A percentile compares a stretch with the other conserved stretches of the same genome.
Conservation (phyloP, 2,113 vertebrate genomes). For the Hemibagrus wyckioides region DNA sequence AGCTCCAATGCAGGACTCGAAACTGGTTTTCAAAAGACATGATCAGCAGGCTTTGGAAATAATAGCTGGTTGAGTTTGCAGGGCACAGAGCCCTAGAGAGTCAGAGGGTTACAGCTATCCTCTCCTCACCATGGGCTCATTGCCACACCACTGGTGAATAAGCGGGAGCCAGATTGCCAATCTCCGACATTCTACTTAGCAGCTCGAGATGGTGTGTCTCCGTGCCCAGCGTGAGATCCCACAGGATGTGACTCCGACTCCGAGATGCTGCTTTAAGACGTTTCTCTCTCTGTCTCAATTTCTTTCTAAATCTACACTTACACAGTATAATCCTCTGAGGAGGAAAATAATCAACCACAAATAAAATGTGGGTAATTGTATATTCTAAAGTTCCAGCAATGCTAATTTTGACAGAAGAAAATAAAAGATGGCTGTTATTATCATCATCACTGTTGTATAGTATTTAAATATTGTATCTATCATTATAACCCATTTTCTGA, state of each 20-base stretch:
- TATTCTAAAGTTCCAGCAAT: background rate
- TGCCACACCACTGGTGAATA: conserved; percentile 49
- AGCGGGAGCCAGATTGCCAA: conserved; percentile 53
- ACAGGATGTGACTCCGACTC: conserved; percentile 48
- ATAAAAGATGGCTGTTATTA: background rate
- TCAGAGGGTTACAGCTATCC: conserved; percentile 42
- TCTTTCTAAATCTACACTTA: conserved; percentile 17
- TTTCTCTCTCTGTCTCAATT: conserved; percentile 6
- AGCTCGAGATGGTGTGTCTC: conserved; percentile 50
- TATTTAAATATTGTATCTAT: background rate
- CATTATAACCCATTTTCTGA: background rate
- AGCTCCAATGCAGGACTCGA: conserved; percentile 16
- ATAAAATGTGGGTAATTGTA: background rate
- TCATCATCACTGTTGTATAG: background rate
- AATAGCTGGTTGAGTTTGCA: conserved; percentile 41
- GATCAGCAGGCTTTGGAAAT: conserved; percentile 42
- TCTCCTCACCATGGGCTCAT: conserved; percentile 47
- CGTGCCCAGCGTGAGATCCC: conserved; percentile 44
- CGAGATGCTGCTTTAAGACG: conserved; percentile 23
- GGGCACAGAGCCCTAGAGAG: conserved; percentile 42
- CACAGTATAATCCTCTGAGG: background rate
- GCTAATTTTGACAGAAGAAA: background rate
- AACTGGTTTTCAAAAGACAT: conserved; percentile 33
- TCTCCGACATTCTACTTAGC: conserved; percentile 46
- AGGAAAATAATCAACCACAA: background rate